A percentile compares a stretch with the other conserved stretches of the same genome.
phyloP scores from a whole-genome alignment of 2,113 vertebrate species.

The Sinocyclocheilus anshuiensis region DNA sequence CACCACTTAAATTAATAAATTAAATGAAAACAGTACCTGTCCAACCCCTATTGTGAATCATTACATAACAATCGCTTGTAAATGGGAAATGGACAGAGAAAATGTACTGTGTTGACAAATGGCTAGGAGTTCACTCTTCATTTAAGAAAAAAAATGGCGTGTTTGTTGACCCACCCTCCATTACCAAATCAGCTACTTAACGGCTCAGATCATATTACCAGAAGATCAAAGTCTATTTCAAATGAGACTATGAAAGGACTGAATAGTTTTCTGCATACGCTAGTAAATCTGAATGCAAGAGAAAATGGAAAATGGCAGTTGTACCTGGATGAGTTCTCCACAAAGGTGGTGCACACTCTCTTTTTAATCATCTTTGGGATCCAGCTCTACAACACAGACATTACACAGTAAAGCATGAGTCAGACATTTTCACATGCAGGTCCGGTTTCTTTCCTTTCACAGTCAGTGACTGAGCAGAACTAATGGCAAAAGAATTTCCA shows the following conservation, averaged over 20 bases:
- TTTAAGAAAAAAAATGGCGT: background rate
- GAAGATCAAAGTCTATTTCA: background rate
- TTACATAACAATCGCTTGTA: background rate
- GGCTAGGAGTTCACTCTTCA: background rate
- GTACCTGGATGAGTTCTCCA: slow-evolving; percentile 73
- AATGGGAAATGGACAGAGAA: background rate
- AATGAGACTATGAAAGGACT: slow-evolving; percentile 6
- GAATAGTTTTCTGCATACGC: background rate
- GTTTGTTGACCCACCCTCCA: slow-evolving; percentile 19
- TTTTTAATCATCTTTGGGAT: slow-evolving; percentile 83
- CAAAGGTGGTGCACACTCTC: slow-evolving; percentile 80
- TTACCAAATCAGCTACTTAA: slow-evolving; percentile 13
- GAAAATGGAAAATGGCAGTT: background rate
- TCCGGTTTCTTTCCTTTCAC: background rate
- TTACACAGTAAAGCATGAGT: slow-evolving; percentile 4
- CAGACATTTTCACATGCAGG: background rate
- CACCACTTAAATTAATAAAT: background rate
- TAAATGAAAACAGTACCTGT: background rate
- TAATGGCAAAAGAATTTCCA: background rate
- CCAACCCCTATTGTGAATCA: background rate
- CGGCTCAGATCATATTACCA: slow-evolving; percentile 6
- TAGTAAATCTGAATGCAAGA: background rate
- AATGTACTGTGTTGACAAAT: background rate
- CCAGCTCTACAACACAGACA: slow-evolving; percentile 75
- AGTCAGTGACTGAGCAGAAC: background rate